These are phyloP conservation scores for Aplodontia rufa DNA, from an alignment of 2,113 vertebrate species.

Conservation along the genomic window DNA sequence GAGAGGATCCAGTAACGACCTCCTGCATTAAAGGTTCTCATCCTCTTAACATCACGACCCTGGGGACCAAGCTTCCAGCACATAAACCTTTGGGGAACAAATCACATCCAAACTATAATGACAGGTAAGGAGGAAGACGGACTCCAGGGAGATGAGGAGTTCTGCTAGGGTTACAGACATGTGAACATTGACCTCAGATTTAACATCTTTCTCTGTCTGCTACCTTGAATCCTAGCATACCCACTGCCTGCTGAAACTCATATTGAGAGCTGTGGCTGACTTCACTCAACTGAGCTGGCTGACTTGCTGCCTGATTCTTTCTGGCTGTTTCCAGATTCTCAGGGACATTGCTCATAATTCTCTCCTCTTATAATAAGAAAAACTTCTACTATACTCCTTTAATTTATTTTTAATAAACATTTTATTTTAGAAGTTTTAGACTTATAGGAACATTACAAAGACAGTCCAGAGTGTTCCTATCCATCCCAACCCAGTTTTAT, in stretches of 20 bases:
- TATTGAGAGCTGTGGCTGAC: background rate
- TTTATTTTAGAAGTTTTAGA: conserved; percentile 18
- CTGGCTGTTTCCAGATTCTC: conserved; percentile 11
- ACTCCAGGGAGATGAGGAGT: background rate
- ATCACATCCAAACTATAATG: background rate
- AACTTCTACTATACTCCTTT: background rate
- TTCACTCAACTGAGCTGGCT: background rate
- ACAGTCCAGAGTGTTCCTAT: background rate
- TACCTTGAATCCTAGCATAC: background rate
- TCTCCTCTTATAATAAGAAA: background rate
- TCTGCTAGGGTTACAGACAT: background rate
- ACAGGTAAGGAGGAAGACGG: background rate
- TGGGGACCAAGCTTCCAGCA: background rate
- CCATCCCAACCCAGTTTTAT: background rate
- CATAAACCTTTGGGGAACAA: background rate
- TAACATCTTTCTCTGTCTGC: background rate
- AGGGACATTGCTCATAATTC: background rate
- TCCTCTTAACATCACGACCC: background rate
- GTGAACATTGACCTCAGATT: background rate
- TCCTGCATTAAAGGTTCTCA: background rate
- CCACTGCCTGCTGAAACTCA: background rate
- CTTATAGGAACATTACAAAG: background rate
- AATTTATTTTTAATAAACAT: background rate
- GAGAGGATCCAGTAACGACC: background rate
- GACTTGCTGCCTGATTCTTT: background rate